Evolutionary conservation across 2,888 invertebrate species (phyloP).

Genomic region (Diloba caeruleocephala): DNA sequence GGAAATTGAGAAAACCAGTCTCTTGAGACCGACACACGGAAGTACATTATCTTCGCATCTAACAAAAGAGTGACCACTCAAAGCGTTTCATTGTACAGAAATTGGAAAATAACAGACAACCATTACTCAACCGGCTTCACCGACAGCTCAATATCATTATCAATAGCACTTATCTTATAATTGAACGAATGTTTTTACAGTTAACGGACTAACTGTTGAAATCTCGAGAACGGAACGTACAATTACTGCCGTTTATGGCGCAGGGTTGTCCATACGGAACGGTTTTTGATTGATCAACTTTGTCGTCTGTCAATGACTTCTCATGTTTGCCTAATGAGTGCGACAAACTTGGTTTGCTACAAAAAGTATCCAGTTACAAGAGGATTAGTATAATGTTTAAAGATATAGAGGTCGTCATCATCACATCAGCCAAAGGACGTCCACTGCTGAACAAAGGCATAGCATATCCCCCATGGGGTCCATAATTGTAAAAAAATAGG

Average conservation of each 20-base stretch:
- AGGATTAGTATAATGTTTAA: neutral
- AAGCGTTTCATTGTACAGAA: conserved; percentile 44
- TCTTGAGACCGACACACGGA: conserved; percentile 34
- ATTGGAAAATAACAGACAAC: conserved; percentile 48
- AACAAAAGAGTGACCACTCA: conserved; percentile 48
- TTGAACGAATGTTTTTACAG: conserved; percentile 66
- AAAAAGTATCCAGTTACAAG: conserved; percentile 5
- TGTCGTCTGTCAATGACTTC: conserved; percentile 19
- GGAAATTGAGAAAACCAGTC: conserved; percentile 43
- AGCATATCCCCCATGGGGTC: too few relatives aligned
- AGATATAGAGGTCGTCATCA: too few relatives aligned
- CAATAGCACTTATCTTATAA: conserved; percentile 69
- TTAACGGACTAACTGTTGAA: conserved; percentile 59
- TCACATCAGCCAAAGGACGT: too few relatives aligned
- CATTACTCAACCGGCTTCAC: conserved; percentile 49
- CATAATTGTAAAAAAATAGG: too few relatives aligned
- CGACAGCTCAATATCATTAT: conserved; percentile 58
- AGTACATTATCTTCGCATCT: conserved; percentile 49
- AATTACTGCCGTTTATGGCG: conserved; percentile 43
- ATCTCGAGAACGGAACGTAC: conserved; percentile 56
- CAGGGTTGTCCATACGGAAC: conserved; percentile 37
- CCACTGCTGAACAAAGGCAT: too few relatives aligned
- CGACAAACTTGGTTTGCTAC: conserved; percentile 11
- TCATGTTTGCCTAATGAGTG: conserved; percentile 30
- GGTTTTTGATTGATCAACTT: conserved; percentile 33